Evolutionary conservation across 2,888 invertebrate genomes (phyloP).

Genomic region (Merodon equestris): DNA sequence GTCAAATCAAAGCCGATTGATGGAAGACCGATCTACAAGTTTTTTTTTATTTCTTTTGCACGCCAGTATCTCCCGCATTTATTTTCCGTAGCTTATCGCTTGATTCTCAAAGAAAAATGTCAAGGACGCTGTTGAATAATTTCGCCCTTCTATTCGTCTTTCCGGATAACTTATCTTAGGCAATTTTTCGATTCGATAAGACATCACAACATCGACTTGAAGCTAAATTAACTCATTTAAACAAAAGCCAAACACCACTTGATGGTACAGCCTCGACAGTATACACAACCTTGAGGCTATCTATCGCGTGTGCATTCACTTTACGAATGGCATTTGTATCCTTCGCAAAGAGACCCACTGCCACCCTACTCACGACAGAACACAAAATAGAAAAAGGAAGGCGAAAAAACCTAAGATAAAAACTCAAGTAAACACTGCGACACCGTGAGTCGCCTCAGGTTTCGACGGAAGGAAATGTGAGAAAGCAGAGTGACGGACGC

Average conservation of each 20-base stretch:
- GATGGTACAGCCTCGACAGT: slow-evolving; percentile 3
- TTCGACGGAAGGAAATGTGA: slow-evolving; percentile 8
- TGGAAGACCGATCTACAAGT: no score
- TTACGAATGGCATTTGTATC: slow-evolving; percentile 33
- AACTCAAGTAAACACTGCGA: slow-evolving; percentile 54
- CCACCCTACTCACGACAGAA: background rate
- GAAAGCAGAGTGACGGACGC: slow-evolving; percentile 29
- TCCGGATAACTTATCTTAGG: slow-evolving; percentile 35
- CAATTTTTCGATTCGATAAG: slow-evolving; percentile 64
- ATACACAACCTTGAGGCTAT: slow-evolving; percentile 30
- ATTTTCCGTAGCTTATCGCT: no score
- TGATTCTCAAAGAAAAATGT: slow-evolving; percentile 26
- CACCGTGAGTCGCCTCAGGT: slow-evolving; percentile 48
- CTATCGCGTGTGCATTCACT: slow-evolving; percentile 59
- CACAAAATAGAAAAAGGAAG: slow-evolving; percentile 17
- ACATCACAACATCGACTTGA: slow-evolving; percentile 47
- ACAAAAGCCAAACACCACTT: slow-evolving; percentile 46
- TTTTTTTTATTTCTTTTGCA: no score
- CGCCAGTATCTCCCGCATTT: no score
- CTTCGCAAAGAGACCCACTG: slow-evolving; percentile 31
- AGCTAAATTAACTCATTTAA: slow-evolving; percentile 62
- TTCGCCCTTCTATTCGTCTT: slow-evolving; percentile 10
- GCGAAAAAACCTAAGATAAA: slow-evolving; percentile 45
- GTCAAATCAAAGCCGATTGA: no score
- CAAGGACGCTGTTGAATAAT: slow-evolving; percentile 53